These are phyloP conservation scores for Malaclemys terrapin DNA, from an alignment of 2,113 vertebrate species.

Conservation along the genomic window DNA sequence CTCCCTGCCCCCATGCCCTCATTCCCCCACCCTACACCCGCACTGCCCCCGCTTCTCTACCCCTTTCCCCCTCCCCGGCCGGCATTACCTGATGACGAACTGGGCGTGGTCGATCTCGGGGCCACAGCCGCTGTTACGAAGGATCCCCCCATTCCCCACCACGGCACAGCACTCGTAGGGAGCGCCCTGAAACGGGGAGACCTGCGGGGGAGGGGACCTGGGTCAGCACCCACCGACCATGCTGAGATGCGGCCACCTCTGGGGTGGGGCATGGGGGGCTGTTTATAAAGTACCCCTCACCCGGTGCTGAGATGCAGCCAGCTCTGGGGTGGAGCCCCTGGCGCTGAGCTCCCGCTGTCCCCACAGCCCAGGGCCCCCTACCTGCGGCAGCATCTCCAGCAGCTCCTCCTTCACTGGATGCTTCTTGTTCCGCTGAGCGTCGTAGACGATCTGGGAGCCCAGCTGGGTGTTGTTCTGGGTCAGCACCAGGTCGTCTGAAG, in stretches of 20 bases:
- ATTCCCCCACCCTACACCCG: too few species aligned
- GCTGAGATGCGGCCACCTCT: too few species aligned
- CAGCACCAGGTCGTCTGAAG: background rate
- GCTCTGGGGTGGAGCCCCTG: too few species aligned
- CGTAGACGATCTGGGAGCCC: background rate
- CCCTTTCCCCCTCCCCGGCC: too few species aligned
- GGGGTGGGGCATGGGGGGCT: too few species aligned
- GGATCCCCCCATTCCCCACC: slow-evolving; percentile 24
- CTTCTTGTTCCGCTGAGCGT: background rate
- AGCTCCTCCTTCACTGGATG: background rate
- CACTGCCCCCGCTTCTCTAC: too few species aligned
- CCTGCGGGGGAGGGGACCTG: background rate
- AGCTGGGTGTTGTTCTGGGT: background rate
- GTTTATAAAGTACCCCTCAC: too few species aligned
- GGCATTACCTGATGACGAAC: slow-evolving; percentile 17
- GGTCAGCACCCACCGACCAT: background rate
- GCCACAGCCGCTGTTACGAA: slow-evolving; percentile 16
- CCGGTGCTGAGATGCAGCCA: too few species aligned
- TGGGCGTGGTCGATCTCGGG: background rate
- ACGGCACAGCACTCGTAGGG: background rate
- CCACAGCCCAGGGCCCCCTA: too few species aligned
- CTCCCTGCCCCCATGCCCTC: too few species aligned
- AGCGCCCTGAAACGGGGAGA: background rate
- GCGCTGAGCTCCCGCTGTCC: too few species aligned
- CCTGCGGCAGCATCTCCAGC: too few species aligned